Conservation (phyloP, 64 coral and sea anemone genomes). For the Porites australiensis region DNA sequence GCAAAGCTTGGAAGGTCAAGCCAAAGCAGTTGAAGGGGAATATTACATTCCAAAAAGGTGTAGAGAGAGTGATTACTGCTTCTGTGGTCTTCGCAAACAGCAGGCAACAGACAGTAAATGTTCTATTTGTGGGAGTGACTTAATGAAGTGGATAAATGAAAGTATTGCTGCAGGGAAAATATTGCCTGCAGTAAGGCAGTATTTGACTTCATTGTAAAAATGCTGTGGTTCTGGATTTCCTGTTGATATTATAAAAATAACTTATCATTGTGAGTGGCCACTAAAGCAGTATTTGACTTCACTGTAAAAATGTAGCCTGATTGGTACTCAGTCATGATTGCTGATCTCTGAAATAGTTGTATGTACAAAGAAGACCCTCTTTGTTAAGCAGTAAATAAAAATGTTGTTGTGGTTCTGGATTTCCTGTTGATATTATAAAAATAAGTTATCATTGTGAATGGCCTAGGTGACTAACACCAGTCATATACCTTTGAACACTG, state of each 20-base stretch:
- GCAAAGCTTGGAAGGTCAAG: slow-evolving; percentile 32
- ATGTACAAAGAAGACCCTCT: too few species aligned
- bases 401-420: too few species aligned
- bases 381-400: too few species aligned
- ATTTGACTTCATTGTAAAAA: not conserved
- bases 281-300: not conserved
- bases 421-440: too few species aligned
- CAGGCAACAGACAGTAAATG: slow-evolving; percentile 45
- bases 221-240: too few species aligned
- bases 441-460: too few species aligned
- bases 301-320: not conserved
- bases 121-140: slow-evolving; percentile 40
- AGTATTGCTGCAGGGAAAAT: slow-evolving; percentile 10
- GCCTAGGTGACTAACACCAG: too few species aligned
- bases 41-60: slow-evolving; percentile 10
- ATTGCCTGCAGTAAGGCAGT: too few species aligned
- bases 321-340: too few species aligned
- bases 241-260: too few species aligned
- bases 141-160: slow-evolving; percentile 25
- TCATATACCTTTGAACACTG: too few species aligned
- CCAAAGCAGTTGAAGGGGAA: slow-evolving; percentile 34
- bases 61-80: slow-evolving; percentile 36
- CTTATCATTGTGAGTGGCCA: not conserved
- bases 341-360: too few species aligned
- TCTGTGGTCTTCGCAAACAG: slow-evolving; percentile 50